These are phyloP conservation scores for Morpho achilles DNA, from an alignment of 2,888 invertebrate genomes.

Conservation along the genomic window DNA sequence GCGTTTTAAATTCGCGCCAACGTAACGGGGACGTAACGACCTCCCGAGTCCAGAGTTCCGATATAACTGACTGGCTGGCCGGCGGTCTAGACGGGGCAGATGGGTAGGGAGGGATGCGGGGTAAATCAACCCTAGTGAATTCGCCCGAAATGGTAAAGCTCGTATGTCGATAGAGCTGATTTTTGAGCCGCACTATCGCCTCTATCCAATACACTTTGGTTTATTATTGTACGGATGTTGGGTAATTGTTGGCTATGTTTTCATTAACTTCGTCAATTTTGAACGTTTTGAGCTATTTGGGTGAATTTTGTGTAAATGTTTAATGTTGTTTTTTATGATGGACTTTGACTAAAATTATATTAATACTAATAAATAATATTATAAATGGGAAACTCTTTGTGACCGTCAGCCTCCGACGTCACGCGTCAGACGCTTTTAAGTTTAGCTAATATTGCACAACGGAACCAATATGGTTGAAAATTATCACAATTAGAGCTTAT, in stretches of 20 bases:
- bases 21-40: constrained; percentile 35
- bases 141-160: constrained; percentile 52
- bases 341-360: too few relatives aligned
- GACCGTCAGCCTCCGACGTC: too few relatives aligned
- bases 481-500: too few relatives aligned
- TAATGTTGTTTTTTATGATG: too few relatives aligned
- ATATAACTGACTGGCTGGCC: constrained; percentile 53
- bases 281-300: constrained; percentile 17
- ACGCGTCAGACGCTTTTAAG: too few relatives aligned
- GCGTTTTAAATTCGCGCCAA: constrained; percentile 58
- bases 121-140: constrained; percentile 58
- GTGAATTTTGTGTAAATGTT: neutral
- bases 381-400: too few relatives aligned
- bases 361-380: too few relatives aligned
- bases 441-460: too few relatives aligned
- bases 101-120: constrained; percentile 35
- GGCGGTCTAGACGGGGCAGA: constrained; percentile 62
- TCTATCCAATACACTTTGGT: constrained; percentile 16
- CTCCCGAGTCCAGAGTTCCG: constrained; percentile 41
- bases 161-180: constrained; percentile 50
- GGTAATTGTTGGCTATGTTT: constrained; percentile 24
- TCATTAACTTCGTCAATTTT: constrained; percentile 22
- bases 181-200: constrained; percentile 34
- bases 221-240: constrained; percentile 12
- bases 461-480: too few relatives aligned